These are phyloP conservation scores for Hirtodrosophila cameraria DNA, from an alignment of 2,888 invertebrate genomes.

Conservation along the genomic window DNA sequence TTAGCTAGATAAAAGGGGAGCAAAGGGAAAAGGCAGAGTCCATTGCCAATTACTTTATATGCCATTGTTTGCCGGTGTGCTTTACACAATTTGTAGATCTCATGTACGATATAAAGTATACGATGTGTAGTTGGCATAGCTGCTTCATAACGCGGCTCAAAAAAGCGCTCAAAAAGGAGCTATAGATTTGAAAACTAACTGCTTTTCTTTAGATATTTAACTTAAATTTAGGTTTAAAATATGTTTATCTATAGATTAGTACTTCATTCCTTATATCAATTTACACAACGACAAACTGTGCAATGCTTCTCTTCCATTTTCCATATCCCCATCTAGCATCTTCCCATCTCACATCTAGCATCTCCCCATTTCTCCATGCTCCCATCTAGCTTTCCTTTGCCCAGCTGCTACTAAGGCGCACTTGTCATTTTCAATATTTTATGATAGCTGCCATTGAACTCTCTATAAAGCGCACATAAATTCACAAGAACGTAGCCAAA, in stretches of 20 bases:
- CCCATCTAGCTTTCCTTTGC: neutral
- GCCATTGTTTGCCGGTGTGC: slow-evolving; percentile 53
- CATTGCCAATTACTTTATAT: slow-evolving; percentile 64
- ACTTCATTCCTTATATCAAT: slow-evolving; percentile 22
- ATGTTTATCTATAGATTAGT: neutral
- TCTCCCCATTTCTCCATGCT: neutral
- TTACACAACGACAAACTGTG: slow-evolving; percentile 18
- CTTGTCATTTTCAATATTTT: slow-evolving; percentile 76
- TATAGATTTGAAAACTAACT: too few species aligned
- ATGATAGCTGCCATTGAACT: slow-evolving; percentile 81
- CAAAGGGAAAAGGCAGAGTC: slow-evolving; percentile 2
- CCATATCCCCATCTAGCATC: neutral
- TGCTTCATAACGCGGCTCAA: neutral
- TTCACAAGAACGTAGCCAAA: slow-evolving; percentile 67
- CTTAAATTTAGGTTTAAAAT: too few species aligned
- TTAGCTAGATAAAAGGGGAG: neutral
- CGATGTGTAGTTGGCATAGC: neutral
- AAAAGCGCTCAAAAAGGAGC: too few species aligned
- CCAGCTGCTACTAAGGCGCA: slow-evolving; percentile 28
- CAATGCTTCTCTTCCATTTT: neutral
- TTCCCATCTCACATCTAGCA: neutral
- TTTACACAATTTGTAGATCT: slow-evolving; percentile 35
- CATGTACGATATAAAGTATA: slow-evolving; percentile 9
- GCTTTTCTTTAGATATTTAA: too few species aligned
- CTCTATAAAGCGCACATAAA: slow-evolving; percentile 76